phyloP scores from a whole-genome alignment of 2,797 vertebrate genomes.

The Alauda arvensis region DNA sequence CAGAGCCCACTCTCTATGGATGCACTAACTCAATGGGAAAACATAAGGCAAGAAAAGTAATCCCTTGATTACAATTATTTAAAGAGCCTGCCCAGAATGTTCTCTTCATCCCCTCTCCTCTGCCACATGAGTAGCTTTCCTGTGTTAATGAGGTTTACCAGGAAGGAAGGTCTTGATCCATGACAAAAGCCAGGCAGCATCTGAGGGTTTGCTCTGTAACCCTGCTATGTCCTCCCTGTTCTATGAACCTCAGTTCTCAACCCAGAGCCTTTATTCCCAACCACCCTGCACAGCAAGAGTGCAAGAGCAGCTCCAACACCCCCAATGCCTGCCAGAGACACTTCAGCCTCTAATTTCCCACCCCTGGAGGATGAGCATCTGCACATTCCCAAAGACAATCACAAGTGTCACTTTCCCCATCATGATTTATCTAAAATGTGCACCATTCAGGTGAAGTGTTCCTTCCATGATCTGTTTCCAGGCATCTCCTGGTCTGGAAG shows the following conservation, averaged over 20 bases:
- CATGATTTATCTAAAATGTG: not conserved
- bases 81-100: not conserved
- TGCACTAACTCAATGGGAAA: slow-evolving; percentile 13
- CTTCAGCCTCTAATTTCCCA: not conserved
- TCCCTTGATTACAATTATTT: not conserved
- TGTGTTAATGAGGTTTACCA: not conserved
- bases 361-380: not conserved
- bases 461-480: not conserved
- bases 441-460: not conserved
- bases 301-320: not conserved
- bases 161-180: not conserved
- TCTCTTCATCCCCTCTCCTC: not conserved
- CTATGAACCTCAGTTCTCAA: not conserved
- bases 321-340: not conserved
- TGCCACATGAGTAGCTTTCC: not conserved
- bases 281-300: not conserved
- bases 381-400: not conserved
- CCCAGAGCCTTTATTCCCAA: not conserved
- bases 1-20: not conserved
- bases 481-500: not conserved
- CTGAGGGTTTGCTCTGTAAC: not conserved
- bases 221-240: not conserved
- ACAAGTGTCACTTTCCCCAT: not conserved
- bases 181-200: not conserved
- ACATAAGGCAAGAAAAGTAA: not conserved